Conservation (phyloP, 2,888 invertebrate species). For the Acanthosepion lycidas region DNA sequence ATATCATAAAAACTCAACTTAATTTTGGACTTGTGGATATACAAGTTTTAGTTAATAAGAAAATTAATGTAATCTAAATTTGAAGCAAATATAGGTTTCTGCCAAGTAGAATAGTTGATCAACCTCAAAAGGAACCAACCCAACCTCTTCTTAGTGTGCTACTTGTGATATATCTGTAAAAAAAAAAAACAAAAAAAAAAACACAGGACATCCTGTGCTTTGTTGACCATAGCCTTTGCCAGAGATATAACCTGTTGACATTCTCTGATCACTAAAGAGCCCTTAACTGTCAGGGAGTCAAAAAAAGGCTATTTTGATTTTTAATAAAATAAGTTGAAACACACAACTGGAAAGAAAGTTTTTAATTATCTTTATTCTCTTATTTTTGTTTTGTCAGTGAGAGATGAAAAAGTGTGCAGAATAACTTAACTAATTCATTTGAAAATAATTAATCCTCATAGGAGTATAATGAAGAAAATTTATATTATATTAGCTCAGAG, state of each 20-base stretch:
- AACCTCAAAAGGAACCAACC: background rate
- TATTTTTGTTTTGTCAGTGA: background rate
- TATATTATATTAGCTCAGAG: too few relatives aligned
- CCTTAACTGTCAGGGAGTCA: background rate
- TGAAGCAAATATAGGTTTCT: background rate
- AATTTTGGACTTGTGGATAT: too few relatives aligned
- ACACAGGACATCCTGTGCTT: conserved; percentile 15
- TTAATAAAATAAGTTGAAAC: background rate
- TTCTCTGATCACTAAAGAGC: background rate
- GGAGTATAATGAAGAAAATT: too few relatives aligned
- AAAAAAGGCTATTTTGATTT: background rate
- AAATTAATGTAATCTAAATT: background rate
- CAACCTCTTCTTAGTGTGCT: background rate
- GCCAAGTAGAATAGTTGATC: background rate
- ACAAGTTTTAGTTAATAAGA: background rate
- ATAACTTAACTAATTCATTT: too few relatives aligned
- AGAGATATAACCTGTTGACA: background rate
- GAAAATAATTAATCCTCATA: too few relatives aligned
- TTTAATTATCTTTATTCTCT: background rate
- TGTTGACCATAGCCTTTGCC: background rate
- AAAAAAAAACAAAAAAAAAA: background rate
- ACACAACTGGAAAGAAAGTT: background rate
- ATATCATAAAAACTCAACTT: too few relatives aligned
- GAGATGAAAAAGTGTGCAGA: background rate
- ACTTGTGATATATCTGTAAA: background rate